These are phyloP conservation scores for Sus cebifrons DNA, from an alignment of 2,797 vertebrate species.

Conservation along the genomic window DNA sequence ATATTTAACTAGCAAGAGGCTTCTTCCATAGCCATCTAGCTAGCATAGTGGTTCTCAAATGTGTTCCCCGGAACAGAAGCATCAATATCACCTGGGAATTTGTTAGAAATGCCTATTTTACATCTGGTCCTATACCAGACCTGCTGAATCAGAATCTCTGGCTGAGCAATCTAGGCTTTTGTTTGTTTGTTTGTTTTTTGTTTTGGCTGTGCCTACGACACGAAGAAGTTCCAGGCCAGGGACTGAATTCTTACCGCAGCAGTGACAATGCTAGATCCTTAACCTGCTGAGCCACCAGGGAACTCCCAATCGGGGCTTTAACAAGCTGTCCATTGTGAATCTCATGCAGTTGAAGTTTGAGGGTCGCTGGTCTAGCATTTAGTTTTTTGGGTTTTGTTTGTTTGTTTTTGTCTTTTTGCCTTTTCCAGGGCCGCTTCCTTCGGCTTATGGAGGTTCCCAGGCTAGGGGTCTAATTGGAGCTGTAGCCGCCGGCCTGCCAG, in stretches of 20 bases:
- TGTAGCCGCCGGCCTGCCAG: too few species aligned
- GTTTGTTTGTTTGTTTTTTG: too few species aligned
- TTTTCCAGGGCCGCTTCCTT: too few species aligned
- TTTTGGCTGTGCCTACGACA: too few species aligned
- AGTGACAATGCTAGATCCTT: too few species aligned
- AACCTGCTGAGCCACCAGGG: too few species aligned
- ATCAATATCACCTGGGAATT: background rate
- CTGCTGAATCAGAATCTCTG: background rate
- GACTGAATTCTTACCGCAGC: too few species aligned
- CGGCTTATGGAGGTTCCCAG: too few species aligned
- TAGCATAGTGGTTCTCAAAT: background rate
- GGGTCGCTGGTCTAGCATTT: background rate
- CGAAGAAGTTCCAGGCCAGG: too few species aligned
- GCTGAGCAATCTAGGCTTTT: background rate
- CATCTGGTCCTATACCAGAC: background rate
- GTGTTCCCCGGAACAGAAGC: background rate
- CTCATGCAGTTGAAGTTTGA: background rate
- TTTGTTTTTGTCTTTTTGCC: too few species aligned
- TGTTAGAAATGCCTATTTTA: background rate
- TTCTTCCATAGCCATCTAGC: background rate
- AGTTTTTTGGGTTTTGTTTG: background rate
- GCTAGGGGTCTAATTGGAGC: too few species aligned
- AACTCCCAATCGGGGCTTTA: background rate
- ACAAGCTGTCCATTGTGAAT: background rate
- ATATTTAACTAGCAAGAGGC: background rate